phyloP scores from a whole-genome alignment of 92 coral and sea anemone species.

The Bergia sp. region DNA sequence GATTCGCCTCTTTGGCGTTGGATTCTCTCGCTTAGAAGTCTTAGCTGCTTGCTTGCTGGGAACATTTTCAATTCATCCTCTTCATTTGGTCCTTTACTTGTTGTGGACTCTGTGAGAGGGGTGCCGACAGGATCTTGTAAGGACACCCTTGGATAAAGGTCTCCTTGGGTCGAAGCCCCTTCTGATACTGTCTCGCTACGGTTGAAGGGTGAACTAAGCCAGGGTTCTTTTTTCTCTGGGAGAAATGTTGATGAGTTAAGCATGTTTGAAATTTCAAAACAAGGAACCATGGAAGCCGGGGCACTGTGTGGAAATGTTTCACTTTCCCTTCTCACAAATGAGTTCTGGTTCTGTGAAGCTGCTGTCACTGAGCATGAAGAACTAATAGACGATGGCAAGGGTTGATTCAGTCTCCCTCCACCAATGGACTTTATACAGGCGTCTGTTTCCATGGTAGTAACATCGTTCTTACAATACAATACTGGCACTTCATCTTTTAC shows the following conservation, averaged over 20 bases:
- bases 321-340: neutral
- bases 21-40: constrained; percentile 74
- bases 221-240: constrained; percentile 31
- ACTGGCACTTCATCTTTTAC: constrained; percentile 28
- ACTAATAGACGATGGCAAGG: constrained; percentile 1
- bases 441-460: constrained; percentile 18
- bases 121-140: constrained; percentile 4
- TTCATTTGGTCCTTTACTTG: neutral
- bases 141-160: constrained; percentile 11
- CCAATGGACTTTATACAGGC: constrained; percentile 5
- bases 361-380: neutral
- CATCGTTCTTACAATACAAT: constrained; percentile 25
- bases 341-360: constrained; percentile 6
- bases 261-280: constrained; percentile 13
- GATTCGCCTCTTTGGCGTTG: constrained; percentile 59
- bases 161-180: constrained; percentile 13
- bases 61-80: constrained; percentile 71
- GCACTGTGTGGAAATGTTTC: neutral
- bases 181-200: constrained; percentile 15
- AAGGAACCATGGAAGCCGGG: neutral
- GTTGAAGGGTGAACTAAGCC: constrained; percentile 16
- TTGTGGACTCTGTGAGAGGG: constrained; percentile 2
- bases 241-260: constrained; percentile 21
- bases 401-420: constrained; percentile 42
- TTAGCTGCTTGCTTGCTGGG: constrained; percentile 82